Base-by-base conservation (phyloP, 2,797 vertebrate genomes). In the Halcyon badia region DNA sequence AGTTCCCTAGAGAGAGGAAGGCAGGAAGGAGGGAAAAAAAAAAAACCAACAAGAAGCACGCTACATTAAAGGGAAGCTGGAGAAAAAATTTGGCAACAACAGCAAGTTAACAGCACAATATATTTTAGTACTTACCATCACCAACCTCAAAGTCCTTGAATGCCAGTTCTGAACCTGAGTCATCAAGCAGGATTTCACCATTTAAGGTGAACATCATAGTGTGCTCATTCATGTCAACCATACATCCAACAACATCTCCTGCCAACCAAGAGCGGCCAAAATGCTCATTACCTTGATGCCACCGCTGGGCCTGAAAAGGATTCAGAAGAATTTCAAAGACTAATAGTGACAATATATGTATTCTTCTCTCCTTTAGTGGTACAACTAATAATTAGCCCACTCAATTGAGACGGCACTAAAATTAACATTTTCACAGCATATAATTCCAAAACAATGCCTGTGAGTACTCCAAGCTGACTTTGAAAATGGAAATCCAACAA, bases 191-290 rank as follows among this genome's bases (percentile, higher is more conserved):
- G 81, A 99, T 99, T 95, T 99, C 99, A 39, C 99, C 99, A 9
- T 99, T 99, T 25, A 99, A 98, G 0, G 99, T 99, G 98, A 99
- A 99, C 98, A 99, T 99, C 99, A 99, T 99, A n/a, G 99, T 99
- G 94, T 98, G 99, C 37, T 99, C 99, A 2, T 99, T 99, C 97
- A 99, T 98, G 94, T 99, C 99, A 69, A 99, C 99, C 99, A 99
- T 99, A 84, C 99, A 99, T 11, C 99, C 99, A 41, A 99, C 99
- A 24, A 99, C 99, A 15, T 99, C 99, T 4, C 99, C 99, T 0
- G 97, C 98, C 95, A 98, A 98, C 99, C 99, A 99, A 4, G 99
- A 98, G 20, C 99, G 99, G 5, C 99, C 99, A 87, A 99, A 99
- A 97, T 99, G 99, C 82, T 99, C 99, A 8, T 99, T 99, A 31